phyloP scores from a whole-genome alignment of 2,888 invertebrate species.

The Blera fallax region DNA sequence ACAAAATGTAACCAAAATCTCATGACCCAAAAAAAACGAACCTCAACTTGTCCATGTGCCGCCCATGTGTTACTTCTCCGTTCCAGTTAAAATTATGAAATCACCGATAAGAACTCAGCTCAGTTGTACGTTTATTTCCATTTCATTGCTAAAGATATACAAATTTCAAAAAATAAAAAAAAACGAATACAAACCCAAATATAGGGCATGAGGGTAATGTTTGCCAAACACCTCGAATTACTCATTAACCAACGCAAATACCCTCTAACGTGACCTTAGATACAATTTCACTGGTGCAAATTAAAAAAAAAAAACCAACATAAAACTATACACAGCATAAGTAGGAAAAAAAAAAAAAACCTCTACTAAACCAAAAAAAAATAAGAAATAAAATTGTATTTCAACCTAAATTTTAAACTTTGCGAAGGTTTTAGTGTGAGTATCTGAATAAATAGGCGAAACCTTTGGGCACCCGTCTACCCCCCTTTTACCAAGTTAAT shows the following conservation, averaged over 20 bases:
- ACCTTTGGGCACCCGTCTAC: neutral
- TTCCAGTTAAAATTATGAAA: conserved; percentile 49
- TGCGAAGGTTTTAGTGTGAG: conserved; percentile 52
- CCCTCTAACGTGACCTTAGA: conserved; percentile 58
- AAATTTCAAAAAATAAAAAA: neutral
- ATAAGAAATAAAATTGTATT: conserved; percentile 22
- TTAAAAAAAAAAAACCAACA: conserved; percentile 37
- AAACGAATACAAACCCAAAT: neutral
- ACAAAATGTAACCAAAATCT: conserved; percentile 4
- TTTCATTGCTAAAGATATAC: conserved; percentile 27
- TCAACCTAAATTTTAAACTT: conserved; percentile 60
- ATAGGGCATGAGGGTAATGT: conserved; percentile 60
- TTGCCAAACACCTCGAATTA: conserved; percentile 59
- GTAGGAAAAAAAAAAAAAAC: no score
- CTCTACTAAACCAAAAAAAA: neutral
- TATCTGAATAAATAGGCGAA: conserved; percentile 1
- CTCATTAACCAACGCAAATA: conserved; percentile 56
- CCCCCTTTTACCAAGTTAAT: conserved; percentile 13
- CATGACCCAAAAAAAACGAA: conserved; percentile 32
- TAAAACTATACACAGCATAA: conserved; percentile 30
- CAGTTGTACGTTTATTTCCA: neutral
- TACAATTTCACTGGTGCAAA: conserved; percentile 41
- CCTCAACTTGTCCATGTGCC: conserved; percentile 24
- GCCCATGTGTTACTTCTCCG: conserved; percentile 32
- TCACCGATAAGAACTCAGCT: conserved; percentile 40